Conservation (phyloP, 1,140 invertebrate species). For the Brachionus paranguensis region DNA sequence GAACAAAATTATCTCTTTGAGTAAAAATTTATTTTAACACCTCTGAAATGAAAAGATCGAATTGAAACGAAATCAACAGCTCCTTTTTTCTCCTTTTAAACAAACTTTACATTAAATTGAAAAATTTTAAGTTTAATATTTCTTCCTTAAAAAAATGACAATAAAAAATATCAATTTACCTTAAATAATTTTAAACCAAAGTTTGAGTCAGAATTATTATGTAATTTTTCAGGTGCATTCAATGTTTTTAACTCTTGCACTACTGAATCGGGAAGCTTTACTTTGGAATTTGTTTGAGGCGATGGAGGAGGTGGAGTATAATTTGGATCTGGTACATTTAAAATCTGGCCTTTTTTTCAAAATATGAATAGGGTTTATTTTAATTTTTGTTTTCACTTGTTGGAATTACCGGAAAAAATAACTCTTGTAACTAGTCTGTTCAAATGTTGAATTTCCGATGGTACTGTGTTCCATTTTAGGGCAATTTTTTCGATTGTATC, state of each 20-base stretch:
- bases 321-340: constrained; percentile 33
- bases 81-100: too few relatives aligned
- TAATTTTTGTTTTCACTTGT: background rate
- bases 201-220: background rate
- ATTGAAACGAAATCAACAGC: too few relatives aligned
- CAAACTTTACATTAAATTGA: too few relatives aligned
- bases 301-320: background rate
- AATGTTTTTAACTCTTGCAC: background rate
- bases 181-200: too few relatives aligned
- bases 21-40: too few relatives aligned
- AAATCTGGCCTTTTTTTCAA: background rate
- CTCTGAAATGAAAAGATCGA: too few relatives aligned
- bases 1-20: too few relatives aligned
- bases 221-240: background rate
- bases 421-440: constrained; percentile 25
- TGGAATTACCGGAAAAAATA: background rate
- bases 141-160: too few relatives aligned
- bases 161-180: too few relatives aligned
- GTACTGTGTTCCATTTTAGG: constrained; percentile 35
- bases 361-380: background rate
- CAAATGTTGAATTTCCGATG: constrained; percentile 29
- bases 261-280: background rate
- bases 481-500: constrained; percentile 40
- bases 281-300: background rate
- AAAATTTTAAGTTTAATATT: too few relatives aligned